Base-by-base conservation (phyloP, 1,140 invertebrate species). In the Phymastichus coffea region DNA sequence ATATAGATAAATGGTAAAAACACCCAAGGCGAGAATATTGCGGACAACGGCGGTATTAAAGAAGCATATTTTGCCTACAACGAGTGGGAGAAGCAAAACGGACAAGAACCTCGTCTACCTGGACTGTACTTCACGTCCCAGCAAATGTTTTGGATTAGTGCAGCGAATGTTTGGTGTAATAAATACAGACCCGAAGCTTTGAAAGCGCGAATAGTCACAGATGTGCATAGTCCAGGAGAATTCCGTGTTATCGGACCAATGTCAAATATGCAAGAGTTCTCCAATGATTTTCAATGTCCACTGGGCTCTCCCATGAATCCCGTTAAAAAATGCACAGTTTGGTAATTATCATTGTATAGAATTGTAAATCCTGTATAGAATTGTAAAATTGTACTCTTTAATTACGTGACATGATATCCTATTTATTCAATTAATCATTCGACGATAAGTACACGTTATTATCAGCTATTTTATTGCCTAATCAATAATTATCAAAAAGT, bases 181-280 rank as follows among this genome's bases (percentile, higher is more conserved):
- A 79, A 81, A 59, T 80, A 80, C 59, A 64, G 82, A 48, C 76
- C 80, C 3, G 81, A 83, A 37, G 43, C 48, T 8, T 14, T 65
- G n/a, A 74, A 65, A 74, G 71, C 49, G 54, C 80, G 87, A 37
- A 86, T 91, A 63, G 84, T 87, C 9, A 88, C 87, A 58, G 83
- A 90, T 61, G 81, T 84, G 62, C 88, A 92, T 71, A 88, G 88
- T 4, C 89, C 90, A 0, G 87, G 87, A 22, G 81, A 85, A 59
- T 93, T 88, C 83, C 66, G 87, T 54, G 86, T 90, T 0, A 81
- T 84, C 63, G 87, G 86, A 2, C 82, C 87, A 12, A 64, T 89
- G 8, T 83, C 82, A 1, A 89, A 90, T 71, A 82, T 84, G 15
- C 67, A 73, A 30, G 83, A 87, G 53, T 90, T 90, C 74, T 78